Base-by-base conservation (phyloP, 1,140 invertebrate genomes). In the Asobara japonica region DNA sequence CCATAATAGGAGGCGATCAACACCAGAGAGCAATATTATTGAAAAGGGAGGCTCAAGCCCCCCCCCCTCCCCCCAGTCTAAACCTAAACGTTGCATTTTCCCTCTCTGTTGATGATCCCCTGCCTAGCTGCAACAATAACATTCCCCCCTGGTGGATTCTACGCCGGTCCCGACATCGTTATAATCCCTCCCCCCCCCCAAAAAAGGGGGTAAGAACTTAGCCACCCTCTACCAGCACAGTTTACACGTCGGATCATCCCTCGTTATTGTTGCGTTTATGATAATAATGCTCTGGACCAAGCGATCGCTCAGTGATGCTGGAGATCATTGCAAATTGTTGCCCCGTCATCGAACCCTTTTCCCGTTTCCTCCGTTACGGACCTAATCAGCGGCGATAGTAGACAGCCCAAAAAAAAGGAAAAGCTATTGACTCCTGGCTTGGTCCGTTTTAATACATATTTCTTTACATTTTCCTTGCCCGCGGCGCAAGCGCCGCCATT, bases 261-360 rank as follows among this genome's bases (percentile, higher is more conserved):
- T 86, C 83, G 85, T 87, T 88, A 88, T 88, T 88, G 84, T 87
- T 88, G 78, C 86, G 78, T 86, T 87, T 87, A 86, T 86, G 82
- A 87, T 87, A 87, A 87, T 87, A 86, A 80, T 78, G 25, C 71
- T 16, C 16, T 61, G 13, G 13, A 60, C 51, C 70, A 13, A 27
- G 36, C 60, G 25, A 10, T 30, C 25, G 38, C 60, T 45, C 48
- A 16, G 4, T 70, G 20, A 10, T 16, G 29, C 61, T 13, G 13
- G 4, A 1, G 51, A 5, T 25, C 7, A 25, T n/a, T 5, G 30
- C 36, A 27, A 65, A 65, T 65, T 65, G 33, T 71, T 20, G 31
- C 65, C 60, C 31, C 29, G 60, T 62, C 60, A 62, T 62, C 27
- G 27, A 62, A 29, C 60, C 60, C 60, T 13, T 62, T 31, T 16